A percentile compares a stretch with the other conserved stretches of the same genome.
Conservation (phyloP, 2,888 invertebrate species). For the Brenthis ino region DNA sequence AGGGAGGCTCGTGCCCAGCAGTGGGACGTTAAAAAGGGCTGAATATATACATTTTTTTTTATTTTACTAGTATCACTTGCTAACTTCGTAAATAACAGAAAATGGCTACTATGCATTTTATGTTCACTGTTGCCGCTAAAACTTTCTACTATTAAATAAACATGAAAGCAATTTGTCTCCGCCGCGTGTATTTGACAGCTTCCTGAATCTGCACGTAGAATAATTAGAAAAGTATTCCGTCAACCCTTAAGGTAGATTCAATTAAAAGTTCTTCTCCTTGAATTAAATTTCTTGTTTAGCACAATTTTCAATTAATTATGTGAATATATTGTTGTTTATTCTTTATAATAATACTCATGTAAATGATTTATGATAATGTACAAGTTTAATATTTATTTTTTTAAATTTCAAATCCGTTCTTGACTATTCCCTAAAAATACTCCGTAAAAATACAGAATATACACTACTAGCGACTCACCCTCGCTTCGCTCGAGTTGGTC, state of each 20-base stretch:
- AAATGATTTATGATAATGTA: too few relatives aligned
- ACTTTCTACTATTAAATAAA: constrained; percentile 23
- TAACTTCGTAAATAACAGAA: background rate
- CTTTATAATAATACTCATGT: background rate
- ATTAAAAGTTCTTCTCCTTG: constrained; percentile 59
- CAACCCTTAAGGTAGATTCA: constrained; percentile 54
- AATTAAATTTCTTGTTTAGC: constrained; percentile 22
- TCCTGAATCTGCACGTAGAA: constrained; percentile 34
- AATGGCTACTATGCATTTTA: background rate
- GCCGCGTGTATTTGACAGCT: constrained; percentile 30
- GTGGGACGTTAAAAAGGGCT: too few relatives aligned
- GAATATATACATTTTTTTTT: too few relatives aligned
- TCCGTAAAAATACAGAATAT: too few relatives aligned
- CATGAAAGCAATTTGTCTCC: constrained; percentile 35
- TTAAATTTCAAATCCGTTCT: too few relatives aligned
- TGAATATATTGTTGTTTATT: background rate
- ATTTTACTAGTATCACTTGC: too few relatives aligned
- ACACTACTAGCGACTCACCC: too few relatives aligned
- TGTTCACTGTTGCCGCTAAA: background rate
- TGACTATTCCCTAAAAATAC: too few relatives aligned
- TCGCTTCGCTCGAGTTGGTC: too few relatives aligned
- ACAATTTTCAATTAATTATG: background rate
- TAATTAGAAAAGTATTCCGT: constrained; percentile 61
- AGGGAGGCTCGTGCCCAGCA: too few relatives aligned
- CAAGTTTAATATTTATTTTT: too few relatives aligned